Evolutionary conservation across 2,888 invertebrate genomes (phyloP).

Genomic region (Ophraella communa): DNA sequence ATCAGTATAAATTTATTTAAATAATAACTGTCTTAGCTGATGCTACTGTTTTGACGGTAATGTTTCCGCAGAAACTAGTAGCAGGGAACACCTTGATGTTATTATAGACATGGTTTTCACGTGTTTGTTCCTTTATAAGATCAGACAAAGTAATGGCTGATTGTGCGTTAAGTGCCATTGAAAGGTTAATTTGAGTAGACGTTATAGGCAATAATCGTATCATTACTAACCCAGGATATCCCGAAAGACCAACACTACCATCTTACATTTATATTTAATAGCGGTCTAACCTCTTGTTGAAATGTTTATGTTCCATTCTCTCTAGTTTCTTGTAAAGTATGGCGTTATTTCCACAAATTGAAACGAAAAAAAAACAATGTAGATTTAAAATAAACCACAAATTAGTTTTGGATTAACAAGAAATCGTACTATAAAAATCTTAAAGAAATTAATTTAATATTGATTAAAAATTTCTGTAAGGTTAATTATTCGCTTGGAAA

Average conservation of each 20-base stretch:
- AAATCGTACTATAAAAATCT: no score
- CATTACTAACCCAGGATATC: constrained; percentile 25
- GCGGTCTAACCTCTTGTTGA: constrained; percentile 25
- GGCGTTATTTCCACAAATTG: no score
- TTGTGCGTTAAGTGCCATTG: constrained; percentile 22
- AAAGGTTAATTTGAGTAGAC: constrained; percentile 32
- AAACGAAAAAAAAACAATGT: no score
- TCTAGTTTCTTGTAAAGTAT: no score
- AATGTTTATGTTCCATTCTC: no score
- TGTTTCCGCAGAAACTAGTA: not conserved
- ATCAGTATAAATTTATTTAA: no score
- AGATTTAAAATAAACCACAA: no score
- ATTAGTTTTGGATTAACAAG: no score
- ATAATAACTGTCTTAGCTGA: no score
- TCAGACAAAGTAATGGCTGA: constrained; percentile 8
- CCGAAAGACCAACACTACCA: constrained; percentile 18
- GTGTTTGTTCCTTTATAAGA: constrained; percentile 7
- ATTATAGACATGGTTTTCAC: not conserved
- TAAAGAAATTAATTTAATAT: no score
- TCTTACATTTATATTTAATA: constrained; percentile 32
- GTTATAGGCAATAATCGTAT: constrained; percentile 30
- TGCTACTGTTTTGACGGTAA: no score
- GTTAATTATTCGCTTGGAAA: constrained; percentile 39
- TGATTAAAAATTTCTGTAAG: constrained; percentile 24
- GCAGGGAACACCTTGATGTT: not conserved